phyloP scores from a whole-genome alignment of 2,797 vertebrate genomes.

The Cryptoprocta ferox region DNA sequence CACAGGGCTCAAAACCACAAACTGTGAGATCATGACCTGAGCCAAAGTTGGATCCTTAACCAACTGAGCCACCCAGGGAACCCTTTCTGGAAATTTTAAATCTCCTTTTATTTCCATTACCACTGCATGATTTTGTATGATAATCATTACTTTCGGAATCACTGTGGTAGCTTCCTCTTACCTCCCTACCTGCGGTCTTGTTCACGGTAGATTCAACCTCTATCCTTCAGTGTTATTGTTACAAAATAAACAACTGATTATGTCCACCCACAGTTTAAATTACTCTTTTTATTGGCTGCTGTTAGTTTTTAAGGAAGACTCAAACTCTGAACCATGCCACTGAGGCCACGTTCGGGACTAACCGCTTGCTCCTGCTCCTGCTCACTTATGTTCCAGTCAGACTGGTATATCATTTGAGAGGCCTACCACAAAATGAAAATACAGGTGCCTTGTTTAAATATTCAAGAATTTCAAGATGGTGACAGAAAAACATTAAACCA shows the following conservation, averaged over 20 bases:
- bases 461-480: background rate
- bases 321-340: background rate
- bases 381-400: background rate
- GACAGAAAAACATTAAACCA: background rate
- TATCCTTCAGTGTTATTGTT: background rate
- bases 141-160: background rate
- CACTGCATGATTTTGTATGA: background rate
- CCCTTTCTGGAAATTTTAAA: no score
- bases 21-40: no score
- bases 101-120: background rate
- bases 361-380: background rate
- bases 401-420: background rate
- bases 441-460: background rate
- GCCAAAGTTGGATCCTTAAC: no score
- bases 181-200: background rate
- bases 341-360: background rate
- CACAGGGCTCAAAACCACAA: fast-evolving
- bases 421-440: background rate
- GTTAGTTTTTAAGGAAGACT: background rate
- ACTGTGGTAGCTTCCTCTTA: background rate
- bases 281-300: background rate
- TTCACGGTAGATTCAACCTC: background rate
- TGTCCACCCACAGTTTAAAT: background rate
- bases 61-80: no score
- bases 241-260: background rate